phyloP scores from a whole-genome alignment of 23 tunicate genomes.

The Aplidium turbinatum region DNA sequence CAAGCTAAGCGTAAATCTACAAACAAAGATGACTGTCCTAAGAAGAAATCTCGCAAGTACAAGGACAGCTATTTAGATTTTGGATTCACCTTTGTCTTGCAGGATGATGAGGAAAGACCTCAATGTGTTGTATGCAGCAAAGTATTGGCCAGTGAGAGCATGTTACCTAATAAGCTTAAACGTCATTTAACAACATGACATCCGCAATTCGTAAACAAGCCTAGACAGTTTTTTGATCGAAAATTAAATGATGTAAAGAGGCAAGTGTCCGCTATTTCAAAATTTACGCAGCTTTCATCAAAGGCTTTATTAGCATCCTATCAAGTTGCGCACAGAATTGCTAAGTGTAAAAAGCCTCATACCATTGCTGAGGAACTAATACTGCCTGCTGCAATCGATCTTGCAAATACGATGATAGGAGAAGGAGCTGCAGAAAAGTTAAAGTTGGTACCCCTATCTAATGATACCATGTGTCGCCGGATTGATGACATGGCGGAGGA shows the following conservation, averaged over 20 bases:
- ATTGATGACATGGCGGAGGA: slow-evolving; percentile 24
- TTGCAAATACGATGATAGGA: slow-evolving; percentile 50
- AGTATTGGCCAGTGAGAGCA: no score
- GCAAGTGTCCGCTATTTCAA: slow-evolving; percentile 40
- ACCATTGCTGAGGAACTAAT: slow-evolving; percentile 58
- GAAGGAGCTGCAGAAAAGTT: slow-evolving; percentile 39
- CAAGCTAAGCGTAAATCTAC: background rate
- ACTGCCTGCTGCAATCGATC: slow-evolving; percentile 48
- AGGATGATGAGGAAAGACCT: slow-evolving; percentile 10
- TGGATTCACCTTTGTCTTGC: slow-evolving; percentile 46
- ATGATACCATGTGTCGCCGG: slow-evolving; percentile 39
- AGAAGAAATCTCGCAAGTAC: slow-evolving; percentile 36
- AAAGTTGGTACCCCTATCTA: slow-evolving; percentile 31
- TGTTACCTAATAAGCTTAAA: no score
- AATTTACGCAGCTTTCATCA: slow-evolving; percentile 43
- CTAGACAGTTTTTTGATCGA: slow-evolving; percentile 41
- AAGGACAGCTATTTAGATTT: slow-evolving; percentile 45
- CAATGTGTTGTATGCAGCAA: no score
- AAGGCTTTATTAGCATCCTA: slow-evolving; percentile 52
- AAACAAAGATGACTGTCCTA: slow-evolving; percentile 11
- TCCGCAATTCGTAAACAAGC: slow-evolving; percentile 43
- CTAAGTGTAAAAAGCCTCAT: slow-evolving; percentile 50
- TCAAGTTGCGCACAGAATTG: slow-evolving; percentile 51
- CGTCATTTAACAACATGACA: slow-evolving; percentile 37
- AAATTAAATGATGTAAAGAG: slow-evolving; percentile 41